Conservation (phyloP, 2,797 vertebrate species). For the Myiothlypis chrysogaster region DNA sequence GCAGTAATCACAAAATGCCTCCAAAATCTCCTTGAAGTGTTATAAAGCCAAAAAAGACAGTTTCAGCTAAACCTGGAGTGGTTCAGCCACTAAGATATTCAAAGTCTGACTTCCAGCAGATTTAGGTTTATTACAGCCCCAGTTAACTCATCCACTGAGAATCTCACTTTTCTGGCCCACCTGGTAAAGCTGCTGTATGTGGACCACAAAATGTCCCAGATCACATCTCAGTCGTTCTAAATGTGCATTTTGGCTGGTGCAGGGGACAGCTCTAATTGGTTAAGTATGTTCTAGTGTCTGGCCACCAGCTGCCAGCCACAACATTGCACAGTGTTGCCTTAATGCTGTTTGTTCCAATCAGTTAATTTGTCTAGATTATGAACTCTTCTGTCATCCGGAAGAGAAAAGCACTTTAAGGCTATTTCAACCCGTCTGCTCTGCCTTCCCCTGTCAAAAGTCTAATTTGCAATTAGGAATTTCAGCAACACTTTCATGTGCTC, state of each 20-base stretch:
- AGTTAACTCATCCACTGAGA: constrained; percentile 18
- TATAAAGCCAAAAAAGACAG: not conserved
- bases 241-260: constrained; percentile 6
- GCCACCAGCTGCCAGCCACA: constrained; percentile 55
- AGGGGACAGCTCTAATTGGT: constrained; percentile 19
- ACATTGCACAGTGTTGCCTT: not conserved
- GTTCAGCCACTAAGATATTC: constrained; percentile 7
- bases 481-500: constrained; percentile 30
- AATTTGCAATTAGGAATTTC: constrained; percentile 55
- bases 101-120: constrained; percentile 9
- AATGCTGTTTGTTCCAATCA: constrained; percentile 35
- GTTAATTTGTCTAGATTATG: constrained; percentile 51
- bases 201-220: constrained; percentile 14
- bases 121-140: constrained; percentile 16
- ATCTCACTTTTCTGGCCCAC: constrained; percentile 42
- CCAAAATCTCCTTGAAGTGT: constrained; percentile 33
- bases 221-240: constrained; percentile 39
- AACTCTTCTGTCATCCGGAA: constrained; percentile 44
- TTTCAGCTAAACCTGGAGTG: constrained; percentile 31
- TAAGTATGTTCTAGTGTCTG: constrained; percentile 55
- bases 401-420: constrained; percentile 48
- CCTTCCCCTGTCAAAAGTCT: constrained; percentile 45
- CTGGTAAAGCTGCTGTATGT: constrained; percentile 37
- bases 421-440: constrained; percentile 37
- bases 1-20: constrained; percentile 19